Evolutionary conservation across 2,113 vertebrate genomes (phyloP), one percentile per base, ranked within the genome.

Genomic region (Labrus mixtus): DNA sequence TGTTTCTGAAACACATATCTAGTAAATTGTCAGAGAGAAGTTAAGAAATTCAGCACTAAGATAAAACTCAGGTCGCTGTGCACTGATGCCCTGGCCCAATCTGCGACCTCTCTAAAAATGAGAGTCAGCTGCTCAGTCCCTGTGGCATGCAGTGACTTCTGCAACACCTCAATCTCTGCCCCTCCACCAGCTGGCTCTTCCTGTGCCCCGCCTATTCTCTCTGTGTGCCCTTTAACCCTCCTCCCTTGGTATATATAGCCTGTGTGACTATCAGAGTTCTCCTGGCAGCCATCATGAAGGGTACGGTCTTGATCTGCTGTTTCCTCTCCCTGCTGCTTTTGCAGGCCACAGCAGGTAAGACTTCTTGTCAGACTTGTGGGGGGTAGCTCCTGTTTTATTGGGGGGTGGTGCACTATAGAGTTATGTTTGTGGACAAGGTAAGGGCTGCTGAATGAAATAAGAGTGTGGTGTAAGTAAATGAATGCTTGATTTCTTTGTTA

Each of bases 261-360:
- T 84, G 66, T 71, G 62, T 73, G 78, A 82, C 90, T 85, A 78
- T 84, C 89, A 87, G 70, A 89, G 90, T 91, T 94, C 94, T 94
- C 94, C 94, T 94, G 94, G 94, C 93, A 93, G 93, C 92, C 94
- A 94, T 91, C 91, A 95, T 95, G 93, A 94, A 94, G 93, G 90
- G 92, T 87, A 76, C 92, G 80, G 88, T 92, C 84, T 91, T 89
- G 55, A 77, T 94, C 91, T 94, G 92, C 91, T 93, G 91, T 84
- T 90, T 94, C 69, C 48, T 94, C 83, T 88, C 85, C 83, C 87
- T 94, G 87, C 92, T 95, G 79, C 72, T 91, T 70, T 83, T 93
- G 87, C 92, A 91, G 81, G 90, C 91, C 88, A 89, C 91, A 84
- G 90, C 93, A 94, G 94, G 94, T 94, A 94, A 94, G 90, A 56